phyloP scores from a whole-genome alignment of 2,113 vertebrate genomes.

The Solenodon paradoxus region DNA sequence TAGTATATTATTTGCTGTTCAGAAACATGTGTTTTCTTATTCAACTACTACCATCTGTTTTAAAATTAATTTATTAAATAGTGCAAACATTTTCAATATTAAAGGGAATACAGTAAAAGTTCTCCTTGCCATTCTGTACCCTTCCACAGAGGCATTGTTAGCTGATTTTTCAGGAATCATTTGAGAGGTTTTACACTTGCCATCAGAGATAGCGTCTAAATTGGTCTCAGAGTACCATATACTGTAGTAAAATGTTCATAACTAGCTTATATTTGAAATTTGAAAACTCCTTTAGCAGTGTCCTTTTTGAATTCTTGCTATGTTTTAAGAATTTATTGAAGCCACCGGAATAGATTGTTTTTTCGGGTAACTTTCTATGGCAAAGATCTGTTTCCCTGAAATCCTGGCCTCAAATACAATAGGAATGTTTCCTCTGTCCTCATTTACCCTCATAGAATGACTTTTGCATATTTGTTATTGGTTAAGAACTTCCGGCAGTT shows the following conservation, averaged over 20 bases:
- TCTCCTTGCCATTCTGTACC: neutral
- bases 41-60: neutral
- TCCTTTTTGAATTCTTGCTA: neutral
- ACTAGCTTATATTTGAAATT: slow-evolving; percentile 16
- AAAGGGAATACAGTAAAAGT: neutral
- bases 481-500: neutral
- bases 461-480: neutral
- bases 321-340: slow-evolving; percentile 32
- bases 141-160: neutral
- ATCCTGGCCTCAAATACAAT: neutral
- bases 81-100: neutral
- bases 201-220: neutral
- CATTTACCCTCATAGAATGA: neutral
- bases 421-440: slow-evolving; percentile 15
- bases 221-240: neutral
- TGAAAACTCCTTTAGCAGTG: neutral
- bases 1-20: neutral
- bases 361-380: neutral
- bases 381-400: slow-evolving; percentile 24
- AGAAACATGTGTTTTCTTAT: neutral
- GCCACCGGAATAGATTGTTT: neutral
- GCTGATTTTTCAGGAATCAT: neutral
- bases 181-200: slow-evolving; percentile 14
- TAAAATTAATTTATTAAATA: slow-evolving; percentile 2
- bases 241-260: neutral